A percentile compares a stretch with the other conserved stretches of the same genome.
phyloP scores from a whole-genome alignment of 2,888 invertebrate genomes.

The Bursaphelenchus okinawaensis region DNA sequence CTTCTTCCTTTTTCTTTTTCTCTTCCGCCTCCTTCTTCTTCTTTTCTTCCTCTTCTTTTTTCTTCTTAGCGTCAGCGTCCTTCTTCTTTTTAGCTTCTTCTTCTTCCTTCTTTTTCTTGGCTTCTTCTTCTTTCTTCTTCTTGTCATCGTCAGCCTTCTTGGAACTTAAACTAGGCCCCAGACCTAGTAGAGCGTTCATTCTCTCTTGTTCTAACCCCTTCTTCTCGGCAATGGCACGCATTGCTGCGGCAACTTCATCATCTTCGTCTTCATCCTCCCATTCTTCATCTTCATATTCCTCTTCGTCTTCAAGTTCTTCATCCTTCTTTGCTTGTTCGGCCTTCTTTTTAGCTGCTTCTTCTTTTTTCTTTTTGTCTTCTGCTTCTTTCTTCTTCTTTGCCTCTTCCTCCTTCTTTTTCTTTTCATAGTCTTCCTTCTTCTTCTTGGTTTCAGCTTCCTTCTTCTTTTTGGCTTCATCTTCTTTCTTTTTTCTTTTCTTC shows the following conservation, averaged over 20 bases:
- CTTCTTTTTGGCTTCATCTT: slow-evolving; percentile 20
- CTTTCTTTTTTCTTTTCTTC: slow-evolving; percentile 11
- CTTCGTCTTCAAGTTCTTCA: slow-evolving; percentile 19
- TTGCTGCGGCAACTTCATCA: slow-evolving; percentile 2
- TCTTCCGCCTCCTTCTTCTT: background rate
- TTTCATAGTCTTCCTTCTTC: background rate
- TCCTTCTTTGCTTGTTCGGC: slow-evolving; percentile 4
- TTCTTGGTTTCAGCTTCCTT: slow-evolving; percentile 17
- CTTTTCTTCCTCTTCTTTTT: slow-evolving; percentile 2
- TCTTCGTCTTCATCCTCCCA: slow-evolving; percentile 16
- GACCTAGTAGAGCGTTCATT: background rate
- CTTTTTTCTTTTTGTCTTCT: slow-evolving; percentile 21
- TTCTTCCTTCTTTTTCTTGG: background rate
- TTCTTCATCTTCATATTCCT: slow-evolving; percentile 16
- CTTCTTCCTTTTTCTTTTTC: slow-evolving; percentile 15
- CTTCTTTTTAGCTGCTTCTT: slow-evolving; percentile 2
- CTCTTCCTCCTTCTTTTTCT: slow-evolving; percentile 24
- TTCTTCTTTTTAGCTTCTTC: slow-evolving; percentile 1
- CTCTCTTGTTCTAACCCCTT: background rate
- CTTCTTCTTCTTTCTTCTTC: background rate
- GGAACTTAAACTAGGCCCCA: too few relatives aligned
- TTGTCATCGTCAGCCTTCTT: background rate
- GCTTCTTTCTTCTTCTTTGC: slow-evolving; percentile 26
- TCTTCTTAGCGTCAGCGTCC: background rate
- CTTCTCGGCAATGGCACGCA: slow-evolving; percentile 4